phyloP scores from a whole-genome alignment of 2,113 vertebrate species.

The Phocoena phocoena region DNA sequence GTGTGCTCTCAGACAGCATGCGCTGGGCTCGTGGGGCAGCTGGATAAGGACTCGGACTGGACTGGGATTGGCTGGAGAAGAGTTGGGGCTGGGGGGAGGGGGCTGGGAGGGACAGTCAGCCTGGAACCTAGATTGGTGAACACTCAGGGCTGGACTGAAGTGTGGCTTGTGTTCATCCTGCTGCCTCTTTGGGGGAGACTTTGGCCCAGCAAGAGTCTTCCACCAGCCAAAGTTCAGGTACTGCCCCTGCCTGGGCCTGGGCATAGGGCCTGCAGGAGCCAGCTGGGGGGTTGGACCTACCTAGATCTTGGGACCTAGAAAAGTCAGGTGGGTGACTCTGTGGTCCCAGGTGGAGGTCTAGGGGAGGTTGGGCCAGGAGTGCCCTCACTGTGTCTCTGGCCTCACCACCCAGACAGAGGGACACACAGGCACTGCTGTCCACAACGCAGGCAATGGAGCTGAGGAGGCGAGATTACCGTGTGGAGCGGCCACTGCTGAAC shows the following conservation, averaged over 20 bases:
- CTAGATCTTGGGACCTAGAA: not conserved
- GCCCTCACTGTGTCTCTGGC: not conserved
- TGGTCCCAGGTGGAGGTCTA: not conserved
- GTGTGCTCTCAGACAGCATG: not conserved
- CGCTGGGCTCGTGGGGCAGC: not conserved
- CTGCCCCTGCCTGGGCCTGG: not conserved
- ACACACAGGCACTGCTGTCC: constrained; percentile 46
- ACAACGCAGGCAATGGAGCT: not conserved
- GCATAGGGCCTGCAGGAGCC: not conserved
- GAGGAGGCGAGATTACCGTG: constrained; percentile 59
- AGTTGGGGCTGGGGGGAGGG: not conserved
- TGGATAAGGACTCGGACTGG: not conserved
- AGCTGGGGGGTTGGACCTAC: not conserved
- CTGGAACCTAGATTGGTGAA: not conserved
- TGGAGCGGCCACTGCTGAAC: constrained; percentile 83
- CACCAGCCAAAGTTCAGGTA: constrained; percentile 69
- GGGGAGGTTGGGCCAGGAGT: not conserved
- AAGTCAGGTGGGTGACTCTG: not conserved
- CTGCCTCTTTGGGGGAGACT: constrained; percentile 42
- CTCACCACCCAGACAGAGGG: not conserved
- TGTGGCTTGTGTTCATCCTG: constrained; percentile 3
- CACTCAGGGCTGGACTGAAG: not conserved
- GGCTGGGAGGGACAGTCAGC: not conserved
- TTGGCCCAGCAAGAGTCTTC: constrained; percentile 62
- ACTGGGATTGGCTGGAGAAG: not conserved